Base-by-base conservation (phyloP, 2,797 vertebrate genomes). In the Smutsia temminckii region DNA sequence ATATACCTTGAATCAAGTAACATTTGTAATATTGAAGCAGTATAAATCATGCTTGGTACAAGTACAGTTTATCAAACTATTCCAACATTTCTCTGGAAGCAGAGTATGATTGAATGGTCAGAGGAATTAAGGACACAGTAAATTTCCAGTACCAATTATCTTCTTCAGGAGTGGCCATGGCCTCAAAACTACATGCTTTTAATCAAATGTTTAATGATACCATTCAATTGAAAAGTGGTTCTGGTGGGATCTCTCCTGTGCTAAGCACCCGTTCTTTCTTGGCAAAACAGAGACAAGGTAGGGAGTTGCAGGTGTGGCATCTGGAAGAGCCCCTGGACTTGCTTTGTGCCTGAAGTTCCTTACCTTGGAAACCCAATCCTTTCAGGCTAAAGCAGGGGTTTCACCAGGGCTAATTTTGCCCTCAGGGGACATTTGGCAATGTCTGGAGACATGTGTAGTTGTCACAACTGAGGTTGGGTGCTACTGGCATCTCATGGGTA, bases 391-490 rank as follows among this genome's bases (percentile, higher is more conserved):
- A 68, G n/a, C n/a, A 84, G 46, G 25, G 46, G 5, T 78, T 25
- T 64, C 8, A 42, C 42, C 68, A 23, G 61, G 32, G 55, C 9
- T 10, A 51, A 66, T 32, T 61, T 55, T n/a, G 2, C 20, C 40
- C 27, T 23, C 13, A 32, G 51, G 25, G 37, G 21, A n/a, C n/a
- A 13, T 8, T 42, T 34, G 23, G 23, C 37, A 57, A 72, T 11
- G 4, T 53, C 29, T 37, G 17, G 17, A 37, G 46, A 34, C 8
- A 25, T 37, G 16, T 51, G 21, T 51, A 1, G 25, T 51, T 23
- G 7, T 32, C 46, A 63, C n/a, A 57, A 1, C 59, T 46, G 2
- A 2, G 20, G 8, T 2, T 6, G 16, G 66, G 4, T 37, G 2
- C 63, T 53, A 17, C 18, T 27, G 18, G 40, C 17, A 6, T 64